Evolutionary conservation across 2,113 vertebrate genomes (phyloP), one percentile per base, ranked within the genome.

Genomic region (Synchiropus splendidus): DNA sequence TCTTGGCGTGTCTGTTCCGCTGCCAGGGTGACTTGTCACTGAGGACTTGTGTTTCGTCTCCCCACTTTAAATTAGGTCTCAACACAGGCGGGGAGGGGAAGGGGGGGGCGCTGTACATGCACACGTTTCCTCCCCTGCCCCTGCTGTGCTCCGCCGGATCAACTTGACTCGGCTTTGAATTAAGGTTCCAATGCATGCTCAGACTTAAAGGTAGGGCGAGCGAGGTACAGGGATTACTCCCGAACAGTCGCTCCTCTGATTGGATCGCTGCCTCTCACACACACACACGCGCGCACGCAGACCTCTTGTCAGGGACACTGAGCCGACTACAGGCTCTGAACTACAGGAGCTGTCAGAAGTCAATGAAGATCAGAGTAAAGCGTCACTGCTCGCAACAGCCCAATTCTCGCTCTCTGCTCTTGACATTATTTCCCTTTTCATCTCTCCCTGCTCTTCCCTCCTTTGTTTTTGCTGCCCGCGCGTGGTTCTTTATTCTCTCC

Each of bases 61-160:
- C 65, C 43, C 55, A 67, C 71, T 80, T 80, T 77, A 82, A 82
- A 82, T 80, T 75, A 79, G 77, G 65, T 77, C 75, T 77, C 66
- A 63, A 77, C 67, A 61, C 75, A 70, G 8, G 4, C 21, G n/a
- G n/a, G n/a, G n/a, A n/a, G n/a, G n/a, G n/a, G n/a, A n/a, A n/a
- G 73, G 74, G 67, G 49, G 75, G 65, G 58, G 51, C 74, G 53
- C 70, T 77, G 67, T 10, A 42, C 5, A 3, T 27, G 48, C 36
- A 36, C 31, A 27, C 16, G 46, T 50, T 36, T 58, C 46, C 35
- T 16, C 42, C 43, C 51, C 55, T 47, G 41, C 56, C 52, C 66
- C 72, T 48, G 62, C 70, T 76, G 77, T 37, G 66, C 21, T 40
- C 11, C 67, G 75, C 71, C 77, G 72, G 61, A 51, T 69, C 45